Percentiles rank a stretch among this genome's conserved stretches.
phyloP scores from a whole-genome alignment of 2,888 invertebrate genomes.

The Phyllotreta striolata region DNA sequence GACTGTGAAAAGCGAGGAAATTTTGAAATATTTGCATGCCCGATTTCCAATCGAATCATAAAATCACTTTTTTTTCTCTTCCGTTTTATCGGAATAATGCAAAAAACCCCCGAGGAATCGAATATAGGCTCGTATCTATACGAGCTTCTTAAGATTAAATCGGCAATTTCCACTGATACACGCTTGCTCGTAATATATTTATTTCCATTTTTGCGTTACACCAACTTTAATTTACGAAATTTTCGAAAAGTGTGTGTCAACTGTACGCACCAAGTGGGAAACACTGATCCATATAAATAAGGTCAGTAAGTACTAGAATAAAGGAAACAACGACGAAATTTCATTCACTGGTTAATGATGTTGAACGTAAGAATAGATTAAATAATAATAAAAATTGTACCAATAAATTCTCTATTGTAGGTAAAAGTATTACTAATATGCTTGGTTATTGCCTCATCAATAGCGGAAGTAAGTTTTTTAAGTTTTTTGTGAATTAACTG shows the following conservation, averaged over 20 bases:
- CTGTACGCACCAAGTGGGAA: slow-evolving; percentile 12
- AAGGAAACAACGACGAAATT: neutral
- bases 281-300: slow-evolving; percentile 12
- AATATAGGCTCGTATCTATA: neutral
- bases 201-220: too few species aligned
- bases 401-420: neutral
- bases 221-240: neutral
- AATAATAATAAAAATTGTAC: neutral
- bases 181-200: too few species aligned
- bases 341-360: neutral
- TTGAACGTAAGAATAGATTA: slow-evolving; percentile 12
- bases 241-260: neutral
- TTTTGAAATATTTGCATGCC: slow-evolving; percentile 7
- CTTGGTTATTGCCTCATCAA: neutral
- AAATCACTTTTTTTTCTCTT: slow-evolving; percentile 10
- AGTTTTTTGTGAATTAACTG: neutral
- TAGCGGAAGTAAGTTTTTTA: slow-evolving; percentile 4
- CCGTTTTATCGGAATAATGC: neutral
- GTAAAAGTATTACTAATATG: neutral
- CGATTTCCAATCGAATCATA: slow-evolving; percentile 8
- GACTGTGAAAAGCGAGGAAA: neutral
- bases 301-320: neutral
- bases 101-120: neutral
- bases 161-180: neutral
- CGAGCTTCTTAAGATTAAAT: neutral